Percentiles rank a stretch among this genome's conserved stretches.
Conservation (phyloP, 2,888 invertebrate species). For the Drosophila macrospina region DNA sequence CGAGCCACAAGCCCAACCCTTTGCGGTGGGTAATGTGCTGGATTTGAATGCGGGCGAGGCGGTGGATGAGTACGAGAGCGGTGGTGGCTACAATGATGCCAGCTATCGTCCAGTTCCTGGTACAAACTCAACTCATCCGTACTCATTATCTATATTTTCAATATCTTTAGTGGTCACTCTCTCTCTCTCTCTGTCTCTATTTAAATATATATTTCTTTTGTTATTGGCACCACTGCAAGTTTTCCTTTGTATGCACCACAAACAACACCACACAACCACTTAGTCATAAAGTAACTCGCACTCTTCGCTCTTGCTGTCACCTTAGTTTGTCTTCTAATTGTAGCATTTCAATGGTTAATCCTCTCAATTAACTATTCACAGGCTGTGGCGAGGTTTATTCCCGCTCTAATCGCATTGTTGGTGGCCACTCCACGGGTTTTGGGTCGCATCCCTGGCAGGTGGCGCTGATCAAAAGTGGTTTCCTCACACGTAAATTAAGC, state of each 20-base stretch:
- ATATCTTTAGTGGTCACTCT: slow-evolving; percentile 22
- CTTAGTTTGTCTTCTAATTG: not conserved
- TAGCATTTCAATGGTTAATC: not conserved
- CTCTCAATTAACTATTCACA: slow-evolving; percentile 85
- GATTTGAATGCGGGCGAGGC: slow-evolving; percentile 82
- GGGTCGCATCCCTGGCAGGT: slow-evolving; percentile 98
- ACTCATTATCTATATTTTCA: slow-evolving; percentile 3
- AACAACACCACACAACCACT: slow-evolving; percentile 28
- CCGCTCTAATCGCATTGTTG: slow-evolving; percentile 95
- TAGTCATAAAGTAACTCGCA: slow-evolving; percentile 26
- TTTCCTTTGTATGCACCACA: slow-evolving; percentile 50
- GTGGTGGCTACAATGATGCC: slow-evolving; percentile 71
- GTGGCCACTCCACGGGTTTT: slow-evolving; percentile 95
- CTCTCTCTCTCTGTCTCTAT: slow-evolving; percentile 27
- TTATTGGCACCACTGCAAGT: slow-evolving; percentile 52
- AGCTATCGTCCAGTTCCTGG: slow-evolving; percentile 85
- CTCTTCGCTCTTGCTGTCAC: slow-evolving; percentile 33
- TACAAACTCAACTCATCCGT: slow-evolving; percentile 66
- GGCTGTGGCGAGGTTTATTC: slow-evolving; percentile 96
- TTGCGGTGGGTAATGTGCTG: slow-evolving; percentile 83
- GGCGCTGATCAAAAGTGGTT: slow-evolving; percentile 95
- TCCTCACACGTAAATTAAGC: slow-evolving; percentile 94
- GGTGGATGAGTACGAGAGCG: slow-evolving; percentile 75
- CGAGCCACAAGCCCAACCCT: slow-evolving; percentile 72
- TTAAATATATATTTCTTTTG: slow-evolving; percentile 6